These are phyloP conservation scores for Criorhina ranunculi DNA, from an alignment of 2,888 invertebrate species.

Conservation along the genomic window DNA sequence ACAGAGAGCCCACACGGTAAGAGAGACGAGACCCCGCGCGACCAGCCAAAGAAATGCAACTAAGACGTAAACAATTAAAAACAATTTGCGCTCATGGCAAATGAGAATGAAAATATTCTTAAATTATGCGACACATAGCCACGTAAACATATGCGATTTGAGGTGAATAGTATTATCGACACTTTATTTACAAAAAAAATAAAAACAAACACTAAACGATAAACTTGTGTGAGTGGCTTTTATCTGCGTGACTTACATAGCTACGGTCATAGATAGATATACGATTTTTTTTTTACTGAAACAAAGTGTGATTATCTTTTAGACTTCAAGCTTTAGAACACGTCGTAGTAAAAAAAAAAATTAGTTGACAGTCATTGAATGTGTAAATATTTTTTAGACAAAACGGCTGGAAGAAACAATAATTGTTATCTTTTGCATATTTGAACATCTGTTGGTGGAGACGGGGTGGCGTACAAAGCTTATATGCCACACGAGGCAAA, in stretches of 20 bases:
- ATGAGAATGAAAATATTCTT: background rate
- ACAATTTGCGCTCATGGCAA: slow-evolving; percentile 7
- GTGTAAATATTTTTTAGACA: no score
- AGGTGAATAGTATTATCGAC: slow-evolving; percentile 4
- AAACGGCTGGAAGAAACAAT: no score
- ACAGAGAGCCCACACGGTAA: no score
- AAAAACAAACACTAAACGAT: background rate
- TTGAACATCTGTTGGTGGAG: no score
- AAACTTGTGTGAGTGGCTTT: slow-evolving; percentile 20
- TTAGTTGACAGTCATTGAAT: no score
- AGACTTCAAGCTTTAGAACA: background rate
- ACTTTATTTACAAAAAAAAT: slow-evolving; percentile 22
- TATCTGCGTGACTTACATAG: background rate
- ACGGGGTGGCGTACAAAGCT: no score
- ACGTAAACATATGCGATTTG: slow-evolving; percentile 16
- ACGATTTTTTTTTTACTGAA: background rate
- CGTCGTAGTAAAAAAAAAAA: slow-evolving; percentile 1
- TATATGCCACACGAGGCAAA: no score
- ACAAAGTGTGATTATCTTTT: background rate
- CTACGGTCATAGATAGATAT: background rate
- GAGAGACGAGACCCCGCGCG: slow-evolving; percentile 7
- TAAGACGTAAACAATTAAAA: slow-evolving; percentile 47
- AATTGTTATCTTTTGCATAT: no score
- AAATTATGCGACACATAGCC: slow-evolving; percentile 22
- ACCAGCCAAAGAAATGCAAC: slow-evolving; percentile 14